A percentile compares a stretch with the other conserved stretches of the same genome.
Evolutionary conservation across 1,140 invertebrate genomes (phyloP).

Genomic region (Sminthurides bifidus): DNA sequence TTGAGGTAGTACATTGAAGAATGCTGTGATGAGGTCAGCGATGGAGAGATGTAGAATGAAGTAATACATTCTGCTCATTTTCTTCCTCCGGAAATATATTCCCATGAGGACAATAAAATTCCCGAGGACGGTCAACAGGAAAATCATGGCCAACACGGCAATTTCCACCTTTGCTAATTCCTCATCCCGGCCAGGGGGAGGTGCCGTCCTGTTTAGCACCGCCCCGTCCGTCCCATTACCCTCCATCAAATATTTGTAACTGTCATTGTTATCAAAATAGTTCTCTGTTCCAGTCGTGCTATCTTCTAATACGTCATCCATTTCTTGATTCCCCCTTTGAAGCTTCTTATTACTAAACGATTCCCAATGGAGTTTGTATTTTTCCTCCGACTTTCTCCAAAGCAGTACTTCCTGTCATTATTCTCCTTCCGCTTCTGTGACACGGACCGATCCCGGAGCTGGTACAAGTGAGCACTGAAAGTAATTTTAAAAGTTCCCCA

Average conservation of each 20-base stretch:
- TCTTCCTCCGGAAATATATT: constrained; percentile 39
- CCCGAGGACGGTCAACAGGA: constrained; percentile 40
- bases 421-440: too few species aligned
- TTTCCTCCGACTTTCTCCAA: too few species aligned
- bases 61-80: constrained; percentile 58
- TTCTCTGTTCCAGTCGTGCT: too few species aligned
- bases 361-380: too few species aligned
- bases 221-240: not conserved
- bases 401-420: too few species aligned
- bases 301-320: too few species aligned
- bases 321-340: too few species aligned
- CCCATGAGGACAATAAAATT: constrained; percentile 41
- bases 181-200: constrained; percentile 32
- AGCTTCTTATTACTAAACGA: too few species aligned
- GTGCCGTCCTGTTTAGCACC: not conserved
- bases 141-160: constrained; percentile 38
- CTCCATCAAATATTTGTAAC: not conserved
- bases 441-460: too few species aligned
- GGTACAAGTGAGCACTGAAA: too few species aligned
- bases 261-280: too few species aligned
- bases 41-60: constrained; percentile 60
- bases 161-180: constrained; percentile 38
- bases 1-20: constrained; percentile 60
- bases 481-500: too few species aligned
- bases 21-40: constrained; percentile 52